phyloP scores from a whole-genome alignment of 2,113 vertebrate species.

The Edolisoma coerulescens region DNA sequence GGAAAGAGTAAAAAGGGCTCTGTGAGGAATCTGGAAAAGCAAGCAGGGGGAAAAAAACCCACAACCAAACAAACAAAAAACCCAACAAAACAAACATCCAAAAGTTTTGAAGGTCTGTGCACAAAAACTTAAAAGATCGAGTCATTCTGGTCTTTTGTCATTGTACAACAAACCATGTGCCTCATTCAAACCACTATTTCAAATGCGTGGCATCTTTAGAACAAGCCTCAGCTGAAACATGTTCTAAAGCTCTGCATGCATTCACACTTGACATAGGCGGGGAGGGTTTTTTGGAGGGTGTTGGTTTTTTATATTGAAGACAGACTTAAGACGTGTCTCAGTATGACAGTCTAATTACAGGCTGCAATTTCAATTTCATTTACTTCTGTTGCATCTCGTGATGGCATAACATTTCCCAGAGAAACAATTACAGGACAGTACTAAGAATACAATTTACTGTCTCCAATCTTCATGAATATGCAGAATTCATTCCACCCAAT shows the following conservation, averaged over 20 bases:
- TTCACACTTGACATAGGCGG: not conserved
- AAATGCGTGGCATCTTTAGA: not conserved
- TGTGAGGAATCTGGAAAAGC: not conserved
- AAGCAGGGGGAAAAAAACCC: rapidly evolving
- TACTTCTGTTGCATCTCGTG: constrained; percentile 14
- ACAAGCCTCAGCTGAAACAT: not conserved
- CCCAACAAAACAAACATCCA: not conserved
- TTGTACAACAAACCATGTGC: not conserved
- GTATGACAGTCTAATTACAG: constrained; percentile 50
- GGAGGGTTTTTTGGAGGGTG: not conserved
- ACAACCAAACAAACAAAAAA: not conserved
- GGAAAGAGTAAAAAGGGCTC: not conserved
- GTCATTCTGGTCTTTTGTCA: not conserved
- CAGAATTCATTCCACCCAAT: not conserved
- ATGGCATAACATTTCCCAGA: not conserved
- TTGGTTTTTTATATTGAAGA: not conserved
- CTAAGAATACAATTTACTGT: constrained; percentile 17
- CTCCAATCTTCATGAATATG: not conserved
- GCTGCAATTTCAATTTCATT: constrained; percentile 47
- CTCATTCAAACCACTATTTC: not conserved
- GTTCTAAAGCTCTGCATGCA: not conserved
- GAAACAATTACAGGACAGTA: constrained; percentile 48
- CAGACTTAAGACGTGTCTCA: constrained; percentile 22
- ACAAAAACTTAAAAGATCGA: not conserved
- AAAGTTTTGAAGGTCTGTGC: not conserved